Base-by-base conservation (phyloP, 64 coral and sea anemone species). In the Cladopsammia gracilis region DNA sequence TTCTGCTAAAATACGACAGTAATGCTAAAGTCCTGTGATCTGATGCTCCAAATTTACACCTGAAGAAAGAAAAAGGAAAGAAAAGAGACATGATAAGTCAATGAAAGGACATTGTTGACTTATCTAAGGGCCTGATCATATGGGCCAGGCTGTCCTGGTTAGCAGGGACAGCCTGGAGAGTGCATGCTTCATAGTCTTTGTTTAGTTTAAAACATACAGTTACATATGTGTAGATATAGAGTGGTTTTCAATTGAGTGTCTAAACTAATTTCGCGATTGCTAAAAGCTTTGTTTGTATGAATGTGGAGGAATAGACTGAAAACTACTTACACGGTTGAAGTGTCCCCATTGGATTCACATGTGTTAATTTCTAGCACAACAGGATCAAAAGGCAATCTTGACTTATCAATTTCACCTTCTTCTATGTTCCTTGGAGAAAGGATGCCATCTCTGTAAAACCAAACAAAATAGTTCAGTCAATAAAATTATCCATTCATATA, bases 1-100 rank as follows among this genome's bases (percentile, higher is more conserved):
- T 51, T 72, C 68, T 49, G 58, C 89, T 91, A 19, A 91, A 91
- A 75, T 91, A 91, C 1, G 89, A 65, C 34, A 91, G 50, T 10
- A 91, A 19, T 66, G 65, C 70, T 64, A 91, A 71, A 60, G 6
- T 34, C 2, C 89, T 78, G 2, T 91, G 48, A 24, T 91, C 89
- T 12, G 65, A 48, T 48, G 89, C 14, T 11, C 19, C 44, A 45
- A 64, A 82, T 42, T 82, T 64, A 18, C 58, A 48, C 16, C 79
- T 82, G 79, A 64, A 48, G 42, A 70, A 24, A 73, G 61, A 19
- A 70, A 10, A 10, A 70, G 10, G 20, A 70, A 11, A 25, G 7
- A 25, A 24, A 23, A 10, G 66, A 70, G 2, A 70, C 24, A 25
- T 10, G n/a, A 54, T 22, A 24, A 76, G 20, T 9, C 6, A 20